phyloP scores from a whole-genome alignment of 2,888 invertebrate species.

The Drosophila demipolita region DNA sequence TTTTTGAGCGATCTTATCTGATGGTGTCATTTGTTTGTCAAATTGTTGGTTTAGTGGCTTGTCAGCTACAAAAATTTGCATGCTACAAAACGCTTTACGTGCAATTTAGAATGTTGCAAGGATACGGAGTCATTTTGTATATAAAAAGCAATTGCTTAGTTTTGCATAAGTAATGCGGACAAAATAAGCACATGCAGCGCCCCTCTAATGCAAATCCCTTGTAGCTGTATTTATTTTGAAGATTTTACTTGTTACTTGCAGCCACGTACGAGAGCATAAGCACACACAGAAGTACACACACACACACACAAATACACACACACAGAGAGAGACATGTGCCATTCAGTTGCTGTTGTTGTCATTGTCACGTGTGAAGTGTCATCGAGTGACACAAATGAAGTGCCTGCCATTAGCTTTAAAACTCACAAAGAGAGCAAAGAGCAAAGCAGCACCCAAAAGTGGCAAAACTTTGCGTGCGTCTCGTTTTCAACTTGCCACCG shows the following conservation, averaged over 20 bases:
- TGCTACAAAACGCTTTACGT: neutral
- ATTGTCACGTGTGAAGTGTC: constrained; percentile 80
- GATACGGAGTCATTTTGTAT: constrained; percentile 11
- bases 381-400: constrained; percentile 78
- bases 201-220: constrained; percentile 72
- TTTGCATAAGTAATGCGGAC: constrained; percentile 61
- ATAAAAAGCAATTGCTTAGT: constrained; percentile 37
- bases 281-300: constrained; percentile 2
- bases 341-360: constrained; percentile 64
- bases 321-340: constrained; percentile 3
- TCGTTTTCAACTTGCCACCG: constrained; percentile 43
- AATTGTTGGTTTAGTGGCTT: constrained; percentile 1
- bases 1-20: neutral
- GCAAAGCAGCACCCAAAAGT: constrained; percentile 43
- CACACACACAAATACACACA: neutral
- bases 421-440: constrained; percentile 44
- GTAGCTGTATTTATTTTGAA: constrained; percentile 69
- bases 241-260: constrained; percentile 65
- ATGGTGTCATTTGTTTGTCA: neutral
- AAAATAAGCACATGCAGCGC: constrained; percentile 47
- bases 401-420: constrained; percentile 80
- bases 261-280: constrained; percentile 27
- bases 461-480: constrained; percentile 56
- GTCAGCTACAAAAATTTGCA: neutral
- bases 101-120: constrained; percentile 15